A percentile compares a stretch with the other conserved stretches of the same genome.
Evolutionary conservation across 2,888 invertebrate species (phyloP).

Genomic region (Pyrochroa serraticornis): DNA sequence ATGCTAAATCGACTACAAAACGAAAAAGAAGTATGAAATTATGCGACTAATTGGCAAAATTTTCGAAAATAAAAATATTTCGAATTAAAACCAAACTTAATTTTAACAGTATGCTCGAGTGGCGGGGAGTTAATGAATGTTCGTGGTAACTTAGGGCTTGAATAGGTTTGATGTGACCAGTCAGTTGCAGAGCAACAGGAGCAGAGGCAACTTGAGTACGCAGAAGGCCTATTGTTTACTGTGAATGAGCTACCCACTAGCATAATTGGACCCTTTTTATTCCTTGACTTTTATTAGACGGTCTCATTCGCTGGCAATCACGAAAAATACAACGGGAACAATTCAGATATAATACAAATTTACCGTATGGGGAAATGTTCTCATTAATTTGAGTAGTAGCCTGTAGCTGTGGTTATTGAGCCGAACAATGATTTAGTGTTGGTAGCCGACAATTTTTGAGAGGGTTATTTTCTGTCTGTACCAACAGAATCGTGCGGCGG

Average conservation of each 20-base stretch:
- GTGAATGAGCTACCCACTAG: slow-evolving; percentile 22
- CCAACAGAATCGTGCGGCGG: too few relatives aligned
- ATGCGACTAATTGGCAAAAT: too few relatives aligned
- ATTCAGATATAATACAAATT: slow-evolving; percentile 9
- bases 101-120: too few relatives aligned
- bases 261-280: slow-evolving; percentile 34
- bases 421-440: too few relatives aligned
- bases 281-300: slow-evolving; percentile 38
- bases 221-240: slow-evolving; percentile 19
- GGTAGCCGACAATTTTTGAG: too few relatives aligned
- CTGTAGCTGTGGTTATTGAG: background rate
- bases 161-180: slow-evolving; percentile 15
- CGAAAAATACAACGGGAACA: slow-evolving; percentile 24
- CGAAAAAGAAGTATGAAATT: too few relatives aligned
- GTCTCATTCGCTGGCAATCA: slow-evolving; percentile 25
- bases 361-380: slow-evolving; percentile 17
- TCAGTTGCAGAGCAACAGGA: background rate
- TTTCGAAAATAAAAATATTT: too few relatives aligned
- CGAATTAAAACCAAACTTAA: too few relatives aligned
- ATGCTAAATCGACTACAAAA: too few relatives aligned
- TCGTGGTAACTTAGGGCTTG: too few relatives aligned
- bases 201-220: background rate
- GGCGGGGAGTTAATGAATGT: too few relatives aligned
- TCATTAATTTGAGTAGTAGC: slow-evolving; percentile 20
- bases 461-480: too few relatives aligned